Evolutionary conservation across 2,113 vertebrate genomes (phyloP).

Genomic region (Candoia aspera): DNA sequence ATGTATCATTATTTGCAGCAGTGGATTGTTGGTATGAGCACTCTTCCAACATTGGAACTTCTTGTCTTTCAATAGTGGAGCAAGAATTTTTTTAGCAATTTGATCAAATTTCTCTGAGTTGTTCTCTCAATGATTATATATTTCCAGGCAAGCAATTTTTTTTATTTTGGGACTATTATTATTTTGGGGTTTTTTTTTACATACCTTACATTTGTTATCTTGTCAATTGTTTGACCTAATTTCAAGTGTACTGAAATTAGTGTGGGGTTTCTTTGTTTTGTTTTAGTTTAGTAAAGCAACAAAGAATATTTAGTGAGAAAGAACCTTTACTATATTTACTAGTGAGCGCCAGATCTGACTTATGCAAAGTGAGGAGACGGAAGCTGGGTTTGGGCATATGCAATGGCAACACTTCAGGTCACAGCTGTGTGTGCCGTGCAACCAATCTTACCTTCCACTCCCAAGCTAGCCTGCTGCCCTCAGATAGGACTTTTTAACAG

Average conservation of each 20-base stretch:
- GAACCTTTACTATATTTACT: neutral
- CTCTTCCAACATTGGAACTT: neutral
- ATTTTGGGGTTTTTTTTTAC: no score
- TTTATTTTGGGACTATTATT: neutral
- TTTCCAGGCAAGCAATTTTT: neutral
- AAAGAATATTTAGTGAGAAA: neutral
- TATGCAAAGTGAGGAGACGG: neutral
- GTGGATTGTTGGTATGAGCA: neutral
- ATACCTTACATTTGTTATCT: neutral
- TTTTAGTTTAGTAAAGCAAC: neutral
- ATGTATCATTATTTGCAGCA: neutral
- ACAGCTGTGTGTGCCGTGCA: neutral
- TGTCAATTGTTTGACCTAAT: neutral
- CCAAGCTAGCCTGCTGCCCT: neutral
- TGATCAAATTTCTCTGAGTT: neutral
- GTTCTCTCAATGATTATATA: neutral
- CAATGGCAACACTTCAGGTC: neutral
- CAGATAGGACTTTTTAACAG: neutral
- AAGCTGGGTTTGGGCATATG: neutral
- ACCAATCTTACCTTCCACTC: neutral
- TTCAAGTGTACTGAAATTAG: neutral
- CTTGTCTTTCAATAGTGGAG: neutral
- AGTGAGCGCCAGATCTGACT: neutral
- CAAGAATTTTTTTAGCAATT: no score
- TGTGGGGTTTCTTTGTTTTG: neutral